Percentiles rank a stretch among this genome's conserved stretches.
These are phyloP conservation scores for Rhamphomyia laevipes DNA, from an alignment of 2,888 invertebrate species.

Conservation along the genomic window DNA sequence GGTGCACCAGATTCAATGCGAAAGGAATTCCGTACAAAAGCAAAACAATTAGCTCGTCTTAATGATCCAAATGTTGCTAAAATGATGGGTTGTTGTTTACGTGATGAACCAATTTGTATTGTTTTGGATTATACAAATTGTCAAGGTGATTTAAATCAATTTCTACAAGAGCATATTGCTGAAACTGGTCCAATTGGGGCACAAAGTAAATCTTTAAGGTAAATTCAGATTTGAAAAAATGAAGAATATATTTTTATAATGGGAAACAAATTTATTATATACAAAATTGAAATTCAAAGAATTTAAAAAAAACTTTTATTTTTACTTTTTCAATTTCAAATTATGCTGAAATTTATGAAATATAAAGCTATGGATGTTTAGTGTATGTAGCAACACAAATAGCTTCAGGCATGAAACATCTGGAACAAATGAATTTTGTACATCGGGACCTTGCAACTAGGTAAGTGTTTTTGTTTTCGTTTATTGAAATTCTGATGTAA, in stretches of 20 bases:
- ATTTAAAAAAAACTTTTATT: too few species aligned
- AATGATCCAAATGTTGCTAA: conserved; percentile 60
- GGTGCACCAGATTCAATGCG: conserved; percentile 46
- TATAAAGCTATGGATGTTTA: conserved; percentile 62
- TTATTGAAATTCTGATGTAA: too few species aligned
- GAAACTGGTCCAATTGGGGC: conserved; percentile 52
- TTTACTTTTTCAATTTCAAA: too few species aligned
- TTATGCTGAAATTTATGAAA: neutral
- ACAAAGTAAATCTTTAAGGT: conserved; percentile 54
- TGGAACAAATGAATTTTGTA: conserved; percentile 73
- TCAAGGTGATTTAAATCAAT: conserved; percentile 73
- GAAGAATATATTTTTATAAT: neutral
- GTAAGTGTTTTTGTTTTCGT: conserved; percentile 34
- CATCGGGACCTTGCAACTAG: conserved; percentile 77
- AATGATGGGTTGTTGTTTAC: conserved; percentile 59
- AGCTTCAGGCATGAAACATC: conserved; percentile 82
- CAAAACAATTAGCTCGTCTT: conserved; percentile 55
- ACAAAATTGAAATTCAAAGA: too few species aligned
- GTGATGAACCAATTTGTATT: conserved; percentile 61
- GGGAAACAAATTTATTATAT: too few species aligned
- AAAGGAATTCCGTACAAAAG: conserved; percentile 60
- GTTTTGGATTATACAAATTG: conserved; percentile 54
- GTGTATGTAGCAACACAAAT: conserved; percentile 80
- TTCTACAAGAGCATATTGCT: conserved; percentile 66
- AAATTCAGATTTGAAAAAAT: neutral